phyloP scores from a whole-genome alignment of 2,113 vertebrate species.

The Muntiacus reevesi region DNA sequence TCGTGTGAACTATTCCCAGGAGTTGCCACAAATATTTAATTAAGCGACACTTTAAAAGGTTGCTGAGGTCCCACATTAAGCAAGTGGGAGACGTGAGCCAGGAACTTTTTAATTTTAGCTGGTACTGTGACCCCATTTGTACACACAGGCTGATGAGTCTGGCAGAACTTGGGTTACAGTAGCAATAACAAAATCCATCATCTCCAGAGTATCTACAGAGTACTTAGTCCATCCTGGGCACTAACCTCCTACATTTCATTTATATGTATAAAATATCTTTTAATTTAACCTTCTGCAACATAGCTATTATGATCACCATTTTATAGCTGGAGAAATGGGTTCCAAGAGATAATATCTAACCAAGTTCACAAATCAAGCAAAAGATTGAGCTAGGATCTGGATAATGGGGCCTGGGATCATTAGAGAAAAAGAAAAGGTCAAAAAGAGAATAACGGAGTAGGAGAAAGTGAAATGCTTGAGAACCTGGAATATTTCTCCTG shows the following conservation, averaged over 20 bases:
- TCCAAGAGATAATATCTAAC: conserved; percentile 36
- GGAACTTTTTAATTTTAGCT: conserved; percentile 42
- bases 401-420: background rate
- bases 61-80: background rate
- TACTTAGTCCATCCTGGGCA: background rate
- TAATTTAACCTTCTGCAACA: conserved; percentile 23
- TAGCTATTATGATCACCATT: conserved; percentile 33
- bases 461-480: background rate
- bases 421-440: conserved; percentile 54
- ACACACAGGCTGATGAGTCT: background rate
- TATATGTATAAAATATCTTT: background rate
- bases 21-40: conserved; percentile 45
- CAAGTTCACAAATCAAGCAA: conserved; percentile 41
- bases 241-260: background rate
- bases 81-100: background rate
- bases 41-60: conserved; percentile 28
- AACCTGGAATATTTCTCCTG: background rate
- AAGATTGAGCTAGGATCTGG: conserved; percentile 16
- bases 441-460: background rate
- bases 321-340: background rate
- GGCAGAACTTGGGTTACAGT: background rate
- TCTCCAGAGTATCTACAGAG: background rate
- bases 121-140: conserved; percentile 18
- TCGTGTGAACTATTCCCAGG: background rate
- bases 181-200: background rate